Conservation (phyloP, 2,888 invertebrate species). For the Dicranocentrus wangi region DNA sequence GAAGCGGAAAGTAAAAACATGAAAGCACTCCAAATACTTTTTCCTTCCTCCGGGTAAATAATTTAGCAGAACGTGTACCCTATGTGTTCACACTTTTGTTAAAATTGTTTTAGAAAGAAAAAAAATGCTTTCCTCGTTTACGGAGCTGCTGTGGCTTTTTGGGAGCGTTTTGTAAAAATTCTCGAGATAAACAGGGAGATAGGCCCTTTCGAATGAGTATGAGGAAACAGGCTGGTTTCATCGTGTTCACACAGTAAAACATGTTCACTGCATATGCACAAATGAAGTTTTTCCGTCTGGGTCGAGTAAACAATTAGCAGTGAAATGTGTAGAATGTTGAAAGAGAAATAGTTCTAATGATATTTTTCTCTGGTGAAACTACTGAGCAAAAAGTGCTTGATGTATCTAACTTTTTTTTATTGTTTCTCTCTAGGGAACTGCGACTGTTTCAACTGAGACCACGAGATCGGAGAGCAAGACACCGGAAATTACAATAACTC, state of each 20-base stretch:
- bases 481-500: slow-evolving; percentile 72
- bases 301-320: slow-evolving; percentile 55
- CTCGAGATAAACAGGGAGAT: not conserved
- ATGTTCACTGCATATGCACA: slow-evolving; percentile 14
- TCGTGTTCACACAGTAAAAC: not conserved
- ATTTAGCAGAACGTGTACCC: slow-evolving; percentile 12
- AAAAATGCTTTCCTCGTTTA: too few species aligned
- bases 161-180: too few species aligned
- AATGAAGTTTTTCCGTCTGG: slow-evolving; percentile 37
- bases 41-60: slow-evolving; percentile 6
- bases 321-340: slow-evolving; percentile 49
- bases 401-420: slow-evolving; percentile 32
- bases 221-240: not conserved
- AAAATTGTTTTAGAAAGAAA: not conserved
- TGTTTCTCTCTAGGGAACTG: slow-evolving; percentile 66
- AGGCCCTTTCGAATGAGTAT: not conserved
- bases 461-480: slow-evolving; percentile 70
- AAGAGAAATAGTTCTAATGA: slow-evolving; percentile 44
- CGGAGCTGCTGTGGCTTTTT: too few species aligned
- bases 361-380: not conserved
- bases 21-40: not conserved
- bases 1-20: slow-evolving; percentile 18
- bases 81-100: slow-evolving; percentile 9
- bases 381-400: not conserved
- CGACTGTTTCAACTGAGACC: slow-evolving; percentile 70